Base-by-base conservation (phyloP, 2,888 invertebrate species). In the Diabrotica balteata region DNA sequence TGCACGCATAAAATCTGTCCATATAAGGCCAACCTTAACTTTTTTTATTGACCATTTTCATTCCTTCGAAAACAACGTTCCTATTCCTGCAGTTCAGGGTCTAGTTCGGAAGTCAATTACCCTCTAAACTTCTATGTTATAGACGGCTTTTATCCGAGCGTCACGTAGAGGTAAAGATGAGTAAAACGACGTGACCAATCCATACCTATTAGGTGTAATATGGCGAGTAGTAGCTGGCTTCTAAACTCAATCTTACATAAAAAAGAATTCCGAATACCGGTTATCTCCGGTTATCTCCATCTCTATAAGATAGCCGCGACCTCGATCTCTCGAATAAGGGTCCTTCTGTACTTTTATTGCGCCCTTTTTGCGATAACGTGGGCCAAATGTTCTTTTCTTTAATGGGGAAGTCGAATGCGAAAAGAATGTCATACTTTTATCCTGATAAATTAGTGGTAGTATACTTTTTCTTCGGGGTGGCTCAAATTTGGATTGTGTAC, bases 391-490 rank as follows among this genome's bases (percentile, higher is more conserved):
- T 63, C 63, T 63, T 63, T 63, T 63, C 63, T 57, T 57, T 50
- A 51, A 57, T 58, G 57, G 57, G 47, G 45, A 51, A 49, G n/a
- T 49, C 52, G 58, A 59, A 64, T 59, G 52, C 43, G 45, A 59
- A 59, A 63, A 63, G 47, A 63, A 63, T 63, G 63, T 63, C 63
- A 63, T 57, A 63, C 50, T 63, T 63, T 57, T 55, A 63, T 63
- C 55, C 63, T 46, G 55, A 54, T 63, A 63, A 63, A 63, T 63
- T 63, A 63, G 63, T 44, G 47, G 47, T n/a, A 47, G 46, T 17
- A 17, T 17, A 32, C 32, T 32, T 32, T 47, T 17, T 42, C 49
- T 63, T 52, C 43, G 10, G 54, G 11, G 54, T 22, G 54, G 10
- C 54, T 32, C 32, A 32, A 32, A 32, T 32, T 32, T 32, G 5